Base-by-base conservation (phyloP, 2,113 vertebrate genomes). In the Cephalopterus ornatus region DNA sequence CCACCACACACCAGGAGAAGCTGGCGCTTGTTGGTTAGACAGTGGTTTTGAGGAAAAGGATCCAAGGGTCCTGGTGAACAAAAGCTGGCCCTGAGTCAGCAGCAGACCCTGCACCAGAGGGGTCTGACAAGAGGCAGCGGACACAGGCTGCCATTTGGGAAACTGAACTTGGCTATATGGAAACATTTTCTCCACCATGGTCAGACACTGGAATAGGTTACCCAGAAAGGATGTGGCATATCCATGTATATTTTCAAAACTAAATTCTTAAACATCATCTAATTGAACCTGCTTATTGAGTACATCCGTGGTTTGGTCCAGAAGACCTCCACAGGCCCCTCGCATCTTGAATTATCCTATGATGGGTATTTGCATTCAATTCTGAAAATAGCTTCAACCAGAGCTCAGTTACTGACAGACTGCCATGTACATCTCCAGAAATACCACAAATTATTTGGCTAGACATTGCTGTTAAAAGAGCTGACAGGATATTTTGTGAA, bases 401-500 rank as follows among this genome's bases (percentile, higher is more conserved):
- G 37, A 91, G 39, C 55, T 80, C 65, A 71, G 9, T 55, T 92
- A 91, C 33, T 73, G 46, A 58, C 41, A 74, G 42, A 33, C 18
- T 73, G 55, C 50, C 55, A 56, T 8, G 23, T 33, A 74, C 33
- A 85, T 59, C 68, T 91, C 80, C 68, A 88, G 79, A 92, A 90
- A 73, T 35, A 88, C 12, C 74, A 88, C 37, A 53, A 39, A 90
- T 80, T 63, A 86, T 81, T 93, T 89, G 96, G 61, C 82, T 67
- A 86, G 83, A 86, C 76, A 47, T 3, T 50, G 91, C 72, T 80
- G 42, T 77, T 59, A 67, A 39, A 93, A 94, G 30, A 93, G 62
- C 67, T 88, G 92, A 80, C 50, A 53, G 62, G 58, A 6, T 73
- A 92, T 90, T 85, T 46, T 90, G 39, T 85, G 46, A 89, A 93